These are phyloP conservation scores for Rugalucina vietnamica DNA, from an alignment of 2,888 invertebrate genomes.

Conservation along the genomic window DNA sequence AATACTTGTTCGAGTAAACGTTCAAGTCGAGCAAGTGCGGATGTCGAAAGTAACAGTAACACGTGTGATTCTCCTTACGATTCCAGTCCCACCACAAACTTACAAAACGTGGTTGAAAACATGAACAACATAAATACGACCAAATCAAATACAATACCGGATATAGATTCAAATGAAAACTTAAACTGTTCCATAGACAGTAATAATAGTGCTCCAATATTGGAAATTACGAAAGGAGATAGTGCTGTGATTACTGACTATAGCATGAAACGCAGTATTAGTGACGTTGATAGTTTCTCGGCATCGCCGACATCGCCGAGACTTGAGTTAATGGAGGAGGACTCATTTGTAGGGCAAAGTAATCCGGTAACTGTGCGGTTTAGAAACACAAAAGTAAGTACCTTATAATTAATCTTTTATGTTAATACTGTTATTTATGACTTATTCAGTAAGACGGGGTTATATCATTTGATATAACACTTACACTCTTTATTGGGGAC, in stretches of 20 bases:
- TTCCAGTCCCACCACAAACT: slow-evolving; percentile 65
- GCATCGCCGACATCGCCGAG: slow-evolving; percentile 45
- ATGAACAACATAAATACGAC: slow-evolving; percentile 67
- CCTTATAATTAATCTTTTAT: too few relatives aligned
- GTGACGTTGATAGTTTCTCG: slow-evolving; percentile 50
- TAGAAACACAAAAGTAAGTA: slow-evolving; percentile 52
- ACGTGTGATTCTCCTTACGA: slow-evolving; percentile 73
- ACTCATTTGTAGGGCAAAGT: slow-evolving; percentile 56
- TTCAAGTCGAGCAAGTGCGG: slow-evolving; percentile 67
- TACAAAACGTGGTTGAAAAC: slow-evolving; percentile 65
- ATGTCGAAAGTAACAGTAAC: slow-evolving; percentile 79
- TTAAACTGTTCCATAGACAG: slow-evolving; percentile 67
- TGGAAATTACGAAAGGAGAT: slow-evolving; percentile 66
- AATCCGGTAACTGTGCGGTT: slow-evolving; percentile 27
- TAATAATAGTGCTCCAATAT: slow-evolving; percentile 53
- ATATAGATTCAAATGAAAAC: slow-evolving; percentile 80
- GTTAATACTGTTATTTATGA: too few relatives aligned
- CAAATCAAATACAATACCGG: slow-evolving; percentile 70
- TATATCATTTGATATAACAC: too few relatives aligned
- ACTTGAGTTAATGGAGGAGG: slow-evolving; percentile 57
- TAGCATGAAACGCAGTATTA: slow-evolving; percentile 59
- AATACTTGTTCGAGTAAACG: slow-evolving; percentile 75
- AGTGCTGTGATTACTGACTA: slow-evolving; percentile 57
- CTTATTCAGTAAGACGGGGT: too few relatives aligned
- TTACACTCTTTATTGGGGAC: too few relatives aligned